These are phyloP conservation scores for Hoplodrina ambigua DNA, from an alignment of 2,888 invertebrate species.

Conservation along the genomic window DNA sequence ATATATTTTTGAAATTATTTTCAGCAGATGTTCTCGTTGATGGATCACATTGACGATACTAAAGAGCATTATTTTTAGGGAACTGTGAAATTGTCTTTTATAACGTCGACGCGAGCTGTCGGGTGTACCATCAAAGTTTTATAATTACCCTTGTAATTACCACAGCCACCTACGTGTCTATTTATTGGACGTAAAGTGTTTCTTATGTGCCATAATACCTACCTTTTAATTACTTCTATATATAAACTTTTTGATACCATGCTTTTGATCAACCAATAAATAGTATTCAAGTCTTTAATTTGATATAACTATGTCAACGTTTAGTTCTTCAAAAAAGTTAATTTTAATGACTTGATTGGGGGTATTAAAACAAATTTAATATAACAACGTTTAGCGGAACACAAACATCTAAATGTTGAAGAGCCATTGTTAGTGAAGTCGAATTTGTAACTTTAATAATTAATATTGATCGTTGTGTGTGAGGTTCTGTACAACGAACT, in stretches of 20 bases:
- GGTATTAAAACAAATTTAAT: slow-evolving; percentile 47
- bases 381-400: slow-evolving; percentile 43
- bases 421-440: slow-evolving; percentile 44
- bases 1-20: slow-evolving; percentile 86
- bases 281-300: slow-evolving; percentile 8
- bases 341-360: slow-evolving; percentile 54
- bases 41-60: slow-evolving; percentile 81
- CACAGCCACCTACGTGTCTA: slow-evolving; percentile 17
- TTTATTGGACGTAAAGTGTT: slow-evolving; percentile 12
- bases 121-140: slow-evolving; percentile 28
- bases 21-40: slow-evolving; percentile 88
- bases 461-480: slow-evolving; percentile 13
- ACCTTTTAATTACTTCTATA: slow-evolving; percentile 13
- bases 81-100: slow-evolving; percentile 85
- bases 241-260: neutral
- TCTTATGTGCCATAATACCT: slow-evolving; percentile 4
- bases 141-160: slow-evolving; percentile 47
- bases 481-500: slow-evolving; percentile 40
- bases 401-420: slow-evolving; percentile 34
- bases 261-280: slow-evolving; percentile 2
- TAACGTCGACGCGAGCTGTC: slow-evolving; percentile 20
- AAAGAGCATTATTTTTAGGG: slow-evolving; percentile 78
- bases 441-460: slow-evolving; percentile 18
- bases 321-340: slow-evolving; percentile 40
- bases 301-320: slow-evolving; percentile 24